A percentile compares a stretch with the other conserved stretches of the same genome.
Evolutionary conservation across 2,888 invertebrate genomes (phyloP).

Genomic region (Pseudeuparius sepicola): DNA sequence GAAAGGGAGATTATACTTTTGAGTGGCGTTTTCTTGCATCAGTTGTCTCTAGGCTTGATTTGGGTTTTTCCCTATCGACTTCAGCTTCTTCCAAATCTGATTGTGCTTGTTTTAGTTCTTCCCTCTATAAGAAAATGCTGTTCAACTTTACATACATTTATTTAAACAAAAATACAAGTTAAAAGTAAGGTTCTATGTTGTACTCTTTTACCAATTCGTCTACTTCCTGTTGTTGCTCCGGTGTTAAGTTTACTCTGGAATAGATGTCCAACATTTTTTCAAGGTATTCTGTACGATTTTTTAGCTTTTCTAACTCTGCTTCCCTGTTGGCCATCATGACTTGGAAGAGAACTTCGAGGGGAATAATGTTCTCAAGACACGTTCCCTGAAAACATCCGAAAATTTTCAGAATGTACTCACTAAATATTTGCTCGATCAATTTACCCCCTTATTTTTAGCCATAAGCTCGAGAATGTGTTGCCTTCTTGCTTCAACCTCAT

Average conservation of each 20-base stretch:
- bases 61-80: neutral
- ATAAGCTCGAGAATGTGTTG: conserved; percentile 45
- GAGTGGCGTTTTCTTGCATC: no score
- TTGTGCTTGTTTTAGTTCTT: conserved; percentile 13
- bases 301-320: conserved; percentile 42
- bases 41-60: neutral
- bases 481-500: conserved; percentile 44
- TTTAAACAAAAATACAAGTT: no score
- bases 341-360: conserved; percentile 34
- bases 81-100: conserved; percentile 10
- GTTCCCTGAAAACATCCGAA: conserved; percentile 26
- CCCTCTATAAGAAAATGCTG: conserved; percentile 13
- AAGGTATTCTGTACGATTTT: conserved; percentile 38
- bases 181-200: no score
- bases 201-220: conserved; percentile 28
- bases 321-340: conserved; percentile 40
- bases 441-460: conserved; percentile 22
- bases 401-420: no score
- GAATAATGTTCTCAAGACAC: conserved; percentile 33
- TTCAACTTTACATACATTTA: no score
- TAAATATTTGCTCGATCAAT: no score
- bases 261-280: conserved; percentile 29
- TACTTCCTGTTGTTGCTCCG: conserved; percentile 30
- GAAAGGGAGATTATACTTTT: no score
- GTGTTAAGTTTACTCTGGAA: conserved; percentile 28